Conservation (phyloP, 2,888 invertebrate species). For the Netelia inedita region DNA sequence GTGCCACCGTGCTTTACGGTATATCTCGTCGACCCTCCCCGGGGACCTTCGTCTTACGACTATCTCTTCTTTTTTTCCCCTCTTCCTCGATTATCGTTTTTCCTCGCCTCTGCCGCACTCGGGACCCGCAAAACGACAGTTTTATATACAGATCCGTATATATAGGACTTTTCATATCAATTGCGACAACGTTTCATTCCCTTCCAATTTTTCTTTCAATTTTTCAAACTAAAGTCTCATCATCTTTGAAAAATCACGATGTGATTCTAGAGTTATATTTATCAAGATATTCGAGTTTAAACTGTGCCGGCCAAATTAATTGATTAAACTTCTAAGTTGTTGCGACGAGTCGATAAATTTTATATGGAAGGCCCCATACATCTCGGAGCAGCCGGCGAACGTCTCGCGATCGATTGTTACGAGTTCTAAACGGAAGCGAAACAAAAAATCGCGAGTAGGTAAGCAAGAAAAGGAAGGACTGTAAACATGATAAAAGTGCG, state of each 20-base stretch:
- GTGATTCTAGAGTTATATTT: too few relatives aligned
- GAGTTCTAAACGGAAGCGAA: constrained; percentile 66
- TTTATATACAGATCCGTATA: constrained; percentile 4
- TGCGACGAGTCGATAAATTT: neutral
- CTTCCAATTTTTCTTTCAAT: neutral
- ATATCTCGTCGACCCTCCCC: constrained; percentile 49
- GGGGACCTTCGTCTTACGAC: constrained; percentile 66
- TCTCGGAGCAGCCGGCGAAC: constrained; percentile 57
- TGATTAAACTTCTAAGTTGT: neutral
- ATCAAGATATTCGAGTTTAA: too few relatives aligned
- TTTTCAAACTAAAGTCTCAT: neutral
- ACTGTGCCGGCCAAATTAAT: neutral
- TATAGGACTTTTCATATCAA: constrained; percentile 5
- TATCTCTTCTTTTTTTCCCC: constrained; percentile 72
- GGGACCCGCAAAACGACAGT: constrained; percentile 28
- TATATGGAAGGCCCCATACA: neutral
- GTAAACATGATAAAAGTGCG: constrained; percentile 53
- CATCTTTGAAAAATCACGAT: too few relatives aligned
- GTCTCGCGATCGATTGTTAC: constrained; percentile 75
- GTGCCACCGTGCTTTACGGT: constrained; percentile 34
- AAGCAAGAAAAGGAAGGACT: constrained; percentile 13
- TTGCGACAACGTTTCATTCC: neutral
- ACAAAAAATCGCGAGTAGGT: constrained; percentile 14
- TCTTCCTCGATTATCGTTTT: constrained; percentile 60
- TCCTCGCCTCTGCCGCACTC: constrained; percentile 51